A percentile compares a stretch with the other conserved stretches of the same genome.
Conservation (phyloP, 2,888 invertebrate species). For the Andrena minutula region DNA sequence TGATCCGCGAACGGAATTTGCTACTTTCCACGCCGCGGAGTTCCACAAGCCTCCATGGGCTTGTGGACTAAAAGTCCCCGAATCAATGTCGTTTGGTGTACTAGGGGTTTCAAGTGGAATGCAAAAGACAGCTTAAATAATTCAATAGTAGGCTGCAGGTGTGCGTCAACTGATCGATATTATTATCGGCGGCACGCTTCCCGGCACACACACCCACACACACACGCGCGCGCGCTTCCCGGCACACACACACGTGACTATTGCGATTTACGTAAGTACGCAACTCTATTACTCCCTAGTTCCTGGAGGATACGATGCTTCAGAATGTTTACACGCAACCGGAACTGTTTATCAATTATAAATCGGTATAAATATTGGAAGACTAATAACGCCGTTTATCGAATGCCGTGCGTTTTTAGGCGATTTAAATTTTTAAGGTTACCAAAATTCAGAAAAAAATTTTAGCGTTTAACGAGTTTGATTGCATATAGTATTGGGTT, state of each 20-base stretch:
- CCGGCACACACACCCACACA: constrained; percentile 42
- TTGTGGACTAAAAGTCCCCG: not conserved
- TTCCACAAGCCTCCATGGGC: constrained; percentile 28
- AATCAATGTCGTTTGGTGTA: constrained; percentile 44
- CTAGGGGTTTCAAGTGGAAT: constrained; percentile 24
- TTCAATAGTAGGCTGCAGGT: constrained; percentile 69
- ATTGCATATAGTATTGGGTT: too few relatives aligned
- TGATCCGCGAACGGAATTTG: not conserved
- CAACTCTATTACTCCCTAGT: constrained; percentile 17
- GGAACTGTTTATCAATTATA: constrained; percentile 17
- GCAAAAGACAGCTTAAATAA: constrained; percentile 62
- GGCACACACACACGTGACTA: constrained; percentile 33
- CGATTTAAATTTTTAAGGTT: too few relatives aligned
- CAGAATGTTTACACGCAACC: constrained; percentile 9
- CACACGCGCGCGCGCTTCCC: constrained; percentile 57
- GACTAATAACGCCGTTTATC: too few relatives aligned
- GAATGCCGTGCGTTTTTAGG: too few relatives aligned
- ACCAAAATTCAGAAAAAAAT: too few relatives aligned
- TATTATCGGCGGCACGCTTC: constrained; percentile 68
- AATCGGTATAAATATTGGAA: not conserved
- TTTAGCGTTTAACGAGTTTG: too few relatives aligned
- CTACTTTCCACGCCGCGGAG: not conserved
- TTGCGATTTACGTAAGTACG: constrained; percentile 24
- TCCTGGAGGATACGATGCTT: not conserved
- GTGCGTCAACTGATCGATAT: constrained; percentile 75